Evolutionary conservation across 1,140 invertebrate species (phyloP).

Genomic region (Amyelois transitella): DNA sequence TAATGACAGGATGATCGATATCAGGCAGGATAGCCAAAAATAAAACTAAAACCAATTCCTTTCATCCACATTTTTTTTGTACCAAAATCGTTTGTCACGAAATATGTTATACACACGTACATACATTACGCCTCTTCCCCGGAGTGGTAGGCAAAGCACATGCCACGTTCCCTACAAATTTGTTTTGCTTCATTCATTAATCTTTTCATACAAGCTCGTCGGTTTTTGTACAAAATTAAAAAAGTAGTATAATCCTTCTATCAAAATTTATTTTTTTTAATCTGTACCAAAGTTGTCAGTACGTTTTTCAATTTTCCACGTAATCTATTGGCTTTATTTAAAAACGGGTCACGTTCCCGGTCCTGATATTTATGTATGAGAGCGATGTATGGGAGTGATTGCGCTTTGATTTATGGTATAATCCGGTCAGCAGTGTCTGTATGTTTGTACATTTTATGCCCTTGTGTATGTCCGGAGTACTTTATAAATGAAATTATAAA

Average conservation of each 20-base stretch:
- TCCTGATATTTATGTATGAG: slow-evolving; percentile 5
- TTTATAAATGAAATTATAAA: not conserved
- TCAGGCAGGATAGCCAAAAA: not conserved
- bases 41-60: too few species aligned
- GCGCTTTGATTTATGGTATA: slow-evolving; percentile 21
- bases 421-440: slow-evolving; percentile 5
- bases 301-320: not conserved
- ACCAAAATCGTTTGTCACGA: not conserved
- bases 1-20: too few species aligned
- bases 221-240: too few species aligned
- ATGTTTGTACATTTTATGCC: not conserved
- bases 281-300: not conserved
- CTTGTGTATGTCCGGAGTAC: not conserved
- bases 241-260: too few species aligned
- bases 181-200: too few species aligned
- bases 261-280: not conserved
- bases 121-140: too few species aligned
- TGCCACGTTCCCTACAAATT: too few species aligned
- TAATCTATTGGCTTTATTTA: not conserved
- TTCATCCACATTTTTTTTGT: not conserved
- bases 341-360: not conserved
- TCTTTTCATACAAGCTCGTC: too few species aligned
- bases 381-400: slow-evolving; percentile 1
- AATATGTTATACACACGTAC: not conserved
- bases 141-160: too few species aligned